Base-by-base conservation (phyloP, 2,797 vertebrate genomes). In the Babyrousa celebensis region DNA sequence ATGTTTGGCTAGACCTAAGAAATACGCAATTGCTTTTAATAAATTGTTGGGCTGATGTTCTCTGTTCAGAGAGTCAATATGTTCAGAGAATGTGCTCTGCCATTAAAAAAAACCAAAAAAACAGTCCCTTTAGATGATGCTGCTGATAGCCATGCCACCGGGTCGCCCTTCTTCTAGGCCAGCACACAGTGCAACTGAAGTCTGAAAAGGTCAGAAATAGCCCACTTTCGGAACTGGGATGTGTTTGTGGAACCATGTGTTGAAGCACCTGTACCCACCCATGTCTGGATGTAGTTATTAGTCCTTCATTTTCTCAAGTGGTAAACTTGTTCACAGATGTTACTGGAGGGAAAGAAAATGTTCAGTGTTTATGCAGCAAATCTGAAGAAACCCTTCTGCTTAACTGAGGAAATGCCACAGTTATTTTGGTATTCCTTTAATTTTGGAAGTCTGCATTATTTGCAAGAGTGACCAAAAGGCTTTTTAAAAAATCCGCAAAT, bases 11-110 rank as follows among this genome's bases (percentile, higher is more conserved):
- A 95, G 92, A 85, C 87, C 63, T 60, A 85, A 72, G 80, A 93
- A 95, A 88, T 77, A 94, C 96, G 96, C 96, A 95, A 97, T 98
- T 97, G 96, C 96, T 98, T 98, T 98, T 97, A 97, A 97, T 98
- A 97, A 97, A 97, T 95, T 1, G 20, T 82, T 95, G 96, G 97
- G 94, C 87, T 80, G 82, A 52, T 15, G 23, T 95, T 95, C 95
- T 78, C n/a, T 94, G 68, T 94, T 94, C 63, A 8, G 92, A 96
- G 91, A 97, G 92, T 96, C 96, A 96, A 40, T 97, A 96, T 95
- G 93, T 92, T 89, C 83, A 83, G 58, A 80, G 70, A 95, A 77
- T 71, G 84, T 27, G 5, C 32, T 63, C 67, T 97, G 94, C 94
- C 96, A 94, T 89, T 77, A 86, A 97, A 36, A 36, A 36, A 36